phyloP scores from a whole-genome alignment of 2,888 invertebrate genomes.

The Stenodema calcarata region DNA sequence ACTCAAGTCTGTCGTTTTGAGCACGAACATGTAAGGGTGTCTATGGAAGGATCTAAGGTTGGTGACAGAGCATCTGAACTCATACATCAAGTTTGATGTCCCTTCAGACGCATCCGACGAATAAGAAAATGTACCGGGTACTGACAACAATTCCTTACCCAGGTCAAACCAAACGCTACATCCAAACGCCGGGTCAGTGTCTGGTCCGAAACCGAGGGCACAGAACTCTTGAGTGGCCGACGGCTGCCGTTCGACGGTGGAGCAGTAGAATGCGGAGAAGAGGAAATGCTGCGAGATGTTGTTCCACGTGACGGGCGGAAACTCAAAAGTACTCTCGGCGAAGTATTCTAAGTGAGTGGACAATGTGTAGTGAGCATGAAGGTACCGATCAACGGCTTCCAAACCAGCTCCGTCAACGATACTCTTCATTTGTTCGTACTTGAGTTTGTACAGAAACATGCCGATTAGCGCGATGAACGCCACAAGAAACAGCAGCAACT shows the following conservation, averaged over 20 bases:
- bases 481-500: neutral
- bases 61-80: conserved; percentile 13
- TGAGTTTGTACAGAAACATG: conserved; percentile 36
- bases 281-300: conserved; percentile 6
- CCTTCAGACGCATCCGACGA: neutral
- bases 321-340: neutral
- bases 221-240: conserved; percentile 2
- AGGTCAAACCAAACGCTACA: conserved; percentile 34
- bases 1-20: neutral
- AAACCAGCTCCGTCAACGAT: conserved; percentile 41
- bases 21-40: conserved; percentile 9
- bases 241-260: too few species aligned
- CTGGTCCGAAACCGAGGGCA: conserved; percentile 26
- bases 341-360: neutral
- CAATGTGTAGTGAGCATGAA: neutral
- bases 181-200: neutral
- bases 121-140: conserved; percentile 21
- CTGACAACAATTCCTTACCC: conserved; percentile 19
- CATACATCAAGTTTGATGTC: neutral
- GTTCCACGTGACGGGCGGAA: neutral
- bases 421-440: conserved; percentile 33
- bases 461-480: neutral
- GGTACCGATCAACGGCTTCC: conserved; percentile 25
- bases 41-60: conserved; percentile 10
- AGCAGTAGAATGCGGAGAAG: conserved; percentile 5